phyloP scores from a whole-genome alignment of 2,888 invertebrate species.

The Drosophila diplacantha region DNA sequence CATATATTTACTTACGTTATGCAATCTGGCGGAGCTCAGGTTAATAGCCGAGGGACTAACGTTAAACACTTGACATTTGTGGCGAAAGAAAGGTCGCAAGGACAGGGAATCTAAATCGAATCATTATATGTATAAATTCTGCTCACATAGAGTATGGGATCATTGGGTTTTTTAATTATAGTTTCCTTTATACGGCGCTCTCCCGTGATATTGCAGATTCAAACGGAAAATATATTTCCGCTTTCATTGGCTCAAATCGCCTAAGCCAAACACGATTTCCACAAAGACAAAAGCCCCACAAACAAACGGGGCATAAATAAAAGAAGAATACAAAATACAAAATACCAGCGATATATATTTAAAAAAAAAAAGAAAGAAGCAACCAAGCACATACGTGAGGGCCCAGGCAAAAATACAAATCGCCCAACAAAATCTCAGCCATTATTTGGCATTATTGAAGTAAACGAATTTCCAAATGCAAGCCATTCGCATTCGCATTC shows the following conservation, averaged over 20 bases:
- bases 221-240: conserved; percentile 10
- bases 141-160: background rate
- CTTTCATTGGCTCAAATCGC: conserved; percentile 10
- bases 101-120: background rate
- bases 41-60: conserved; percentile 5
- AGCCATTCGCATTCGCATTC: conserved; percentile 34
- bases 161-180: background rate
- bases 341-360: conserved; percentile 32
- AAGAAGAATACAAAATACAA: conserved; percentile 17
- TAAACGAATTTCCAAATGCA: conserved; percentile 56
- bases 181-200: background rate
- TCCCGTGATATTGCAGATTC: background rate
- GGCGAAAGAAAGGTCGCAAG: background rate
- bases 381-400: conserved; percentile 26
- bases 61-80: conserved; percentile 19
- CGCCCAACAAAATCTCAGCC: conserved; percentile 56
- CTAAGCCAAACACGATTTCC: conserved; percentile 29
- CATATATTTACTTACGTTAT: conserved; percentile 14
- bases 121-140: background rate
- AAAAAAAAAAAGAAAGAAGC: background rate
- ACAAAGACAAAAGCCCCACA: conserved; percentile 11
- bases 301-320: conserved; percentile 29
- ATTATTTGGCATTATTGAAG: conserved; percentile 60
- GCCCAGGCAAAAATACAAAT: conserved; percentile 41
- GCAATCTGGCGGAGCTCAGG: conserved; percentile 20